phyloP scores from a whole-genome alignment of 2,113 vertebrate genomes.

The Chaenocephalus aceratus region DNA sequence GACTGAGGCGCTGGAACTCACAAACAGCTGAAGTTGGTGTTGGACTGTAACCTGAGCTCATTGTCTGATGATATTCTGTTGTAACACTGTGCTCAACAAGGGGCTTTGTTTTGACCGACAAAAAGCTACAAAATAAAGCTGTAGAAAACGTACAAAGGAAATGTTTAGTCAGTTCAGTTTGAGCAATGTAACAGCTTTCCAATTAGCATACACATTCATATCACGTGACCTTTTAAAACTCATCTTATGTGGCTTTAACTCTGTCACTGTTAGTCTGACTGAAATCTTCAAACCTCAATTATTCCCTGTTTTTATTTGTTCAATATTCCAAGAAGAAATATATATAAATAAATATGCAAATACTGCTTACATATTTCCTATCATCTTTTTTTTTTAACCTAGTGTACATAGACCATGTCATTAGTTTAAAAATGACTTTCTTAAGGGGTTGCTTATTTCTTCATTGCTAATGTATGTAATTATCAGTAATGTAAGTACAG shows the following conservation, averaged over 20 bases:
- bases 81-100: conserved; percentile 7
- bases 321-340: neutral
- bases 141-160: neutral
- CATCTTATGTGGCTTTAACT: neutral
- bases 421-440: no score
- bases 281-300: neutral
- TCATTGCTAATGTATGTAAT: no score
- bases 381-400: neutral
- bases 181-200: no score
- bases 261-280: no score
- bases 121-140: conserved; percentile 5
- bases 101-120: conserved; percentile 37
- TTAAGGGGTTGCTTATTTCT: neutral
- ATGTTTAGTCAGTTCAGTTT: neutral
- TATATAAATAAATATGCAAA: neutral
- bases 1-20: neutral
- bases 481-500: no score
- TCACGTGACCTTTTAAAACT: neutral
- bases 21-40: conserved; percentile 34
- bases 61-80: conserved; percentile 16
- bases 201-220: neutral
- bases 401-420: no score
- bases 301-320: neutral
- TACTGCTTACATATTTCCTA: no score
- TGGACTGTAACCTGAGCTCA: conserved; percentile 51